Conservation (phyloP, 2,113 vertebrate species). For the Aegithalos caudatus region DNA sequence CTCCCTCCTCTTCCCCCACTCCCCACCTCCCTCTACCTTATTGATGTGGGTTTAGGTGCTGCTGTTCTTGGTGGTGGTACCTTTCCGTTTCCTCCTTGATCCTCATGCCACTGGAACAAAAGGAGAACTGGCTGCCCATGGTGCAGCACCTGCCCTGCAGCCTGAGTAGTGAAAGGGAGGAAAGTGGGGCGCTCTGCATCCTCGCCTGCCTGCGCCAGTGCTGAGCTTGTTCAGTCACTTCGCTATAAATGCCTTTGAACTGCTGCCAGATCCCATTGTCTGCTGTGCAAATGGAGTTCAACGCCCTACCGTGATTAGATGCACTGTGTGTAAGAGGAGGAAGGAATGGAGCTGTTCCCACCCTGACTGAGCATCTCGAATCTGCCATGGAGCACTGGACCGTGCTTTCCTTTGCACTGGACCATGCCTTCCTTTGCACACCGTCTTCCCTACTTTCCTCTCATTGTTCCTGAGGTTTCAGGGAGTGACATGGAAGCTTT, state of each 20-base stretch:
- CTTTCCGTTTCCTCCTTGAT: neutral
- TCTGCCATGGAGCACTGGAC: neutral
- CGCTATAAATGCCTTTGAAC: constrained; percentile 24
- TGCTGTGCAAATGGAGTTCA: constrained; percentile 8
- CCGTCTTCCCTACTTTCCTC: neutral
- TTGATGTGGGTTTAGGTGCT: neutral
- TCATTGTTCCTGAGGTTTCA: neutral
- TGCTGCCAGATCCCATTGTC: constrained; percentile 28
- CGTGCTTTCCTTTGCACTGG: neutral
- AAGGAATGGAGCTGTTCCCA: neutral
- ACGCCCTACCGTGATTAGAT: neutral
- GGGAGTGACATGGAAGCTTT: neutral
- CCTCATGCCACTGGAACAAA: neutral
- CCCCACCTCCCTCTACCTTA: neutral
- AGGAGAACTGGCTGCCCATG: neutral
- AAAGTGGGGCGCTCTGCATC: neutral
- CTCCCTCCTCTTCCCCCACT: neutral
- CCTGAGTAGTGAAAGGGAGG: neutral
- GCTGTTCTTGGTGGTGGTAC: neutral
- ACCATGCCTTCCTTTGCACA: neutral
- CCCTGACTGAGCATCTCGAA: neutral
- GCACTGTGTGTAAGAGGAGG: neutral
- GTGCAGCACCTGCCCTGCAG: neutral
- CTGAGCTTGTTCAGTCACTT: neutral
- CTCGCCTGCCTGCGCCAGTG: neutral